Conservation (phyloP, 2,888 invertebrate genomes). For the Neoascia interrupta region DNA sequence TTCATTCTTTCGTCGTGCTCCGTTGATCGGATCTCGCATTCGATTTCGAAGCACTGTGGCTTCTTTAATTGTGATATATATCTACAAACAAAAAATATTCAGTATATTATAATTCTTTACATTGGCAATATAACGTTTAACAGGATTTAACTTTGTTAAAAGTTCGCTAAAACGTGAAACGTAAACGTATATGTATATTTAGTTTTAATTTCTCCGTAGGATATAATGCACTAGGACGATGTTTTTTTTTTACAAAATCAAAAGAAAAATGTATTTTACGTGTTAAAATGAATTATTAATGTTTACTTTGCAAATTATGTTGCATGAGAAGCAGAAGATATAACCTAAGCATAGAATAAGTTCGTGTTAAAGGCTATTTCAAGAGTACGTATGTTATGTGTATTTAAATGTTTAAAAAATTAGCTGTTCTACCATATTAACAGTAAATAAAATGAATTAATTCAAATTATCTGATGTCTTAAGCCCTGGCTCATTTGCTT, state of each 20-base stretch:
- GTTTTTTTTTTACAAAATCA: constrained; percentile 26
- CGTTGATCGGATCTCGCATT: background rate
- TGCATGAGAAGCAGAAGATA: constrained; percentile 19
- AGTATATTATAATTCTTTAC: constrained; percentile 34
- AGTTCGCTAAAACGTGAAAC: too few relatives aligned
- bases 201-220: too few relatives aligned
- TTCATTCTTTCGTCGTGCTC: constrained; percentile 5
- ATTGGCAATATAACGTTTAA: constrained; percentile 44
- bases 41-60: constrained; percentile 3
- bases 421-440: constrained; percentile 38
- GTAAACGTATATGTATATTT: too few relatives aligned
- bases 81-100: constrained; percentile 24
- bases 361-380: constrained; percentile 49
- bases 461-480: too few relatives aligned
- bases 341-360: constrained; percentile 24
- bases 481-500: too few relatives aligned
- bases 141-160: too few relatives aligned
- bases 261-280: background rate
- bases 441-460: constrained; percentile 43
- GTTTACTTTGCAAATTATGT: too few relatives aligned
- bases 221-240: background rate
- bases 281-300: too few relatives aligned
- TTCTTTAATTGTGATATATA: constrained; percentile 60
- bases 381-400: constrained; percentile 52
- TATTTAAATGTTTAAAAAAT: constrained; percentile 50